Conservation (phyloP, 2,797 vertebrate genomes). For the Leuciscus waleckii region DNA sequence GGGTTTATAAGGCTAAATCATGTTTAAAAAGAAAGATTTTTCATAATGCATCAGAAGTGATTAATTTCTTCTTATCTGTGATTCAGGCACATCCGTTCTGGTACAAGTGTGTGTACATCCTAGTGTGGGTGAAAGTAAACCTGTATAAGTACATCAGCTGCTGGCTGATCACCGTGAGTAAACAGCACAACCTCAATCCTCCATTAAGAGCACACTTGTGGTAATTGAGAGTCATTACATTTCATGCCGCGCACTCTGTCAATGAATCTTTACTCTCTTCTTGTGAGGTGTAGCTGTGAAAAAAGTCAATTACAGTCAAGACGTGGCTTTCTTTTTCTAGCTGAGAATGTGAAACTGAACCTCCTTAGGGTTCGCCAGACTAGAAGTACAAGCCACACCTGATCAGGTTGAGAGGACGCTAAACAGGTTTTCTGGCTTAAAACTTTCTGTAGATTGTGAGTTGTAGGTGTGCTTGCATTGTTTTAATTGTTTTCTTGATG, state of each 20-base stretch:
- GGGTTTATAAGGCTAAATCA: neutral
- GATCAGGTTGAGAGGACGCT: neutral
- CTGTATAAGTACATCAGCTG: slow-evolving; percentile 98
- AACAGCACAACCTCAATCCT: slow-evolving; percentile 10
- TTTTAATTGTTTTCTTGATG: neutral
- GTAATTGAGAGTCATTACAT: slow-evolving; percentile 18
- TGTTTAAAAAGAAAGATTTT: neutral
- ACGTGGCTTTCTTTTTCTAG: slow-evolving; percentile 12
- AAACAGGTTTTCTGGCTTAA: slow-evolving; percentile 14
- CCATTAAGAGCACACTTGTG: neutral
- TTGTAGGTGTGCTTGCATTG: neutral
- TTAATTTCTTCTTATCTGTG: neutral
- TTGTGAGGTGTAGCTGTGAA: slow-evolving; percentile 20
- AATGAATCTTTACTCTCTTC: neutral
- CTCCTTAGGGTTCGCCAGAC: neutral
- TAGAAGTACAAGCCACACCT: slow-evolving; percentile 5
- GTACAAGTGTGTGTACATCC: slow-evolving; percentile 93
- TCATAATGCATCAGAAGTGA: neutral
- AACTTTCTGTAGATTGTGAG: neutral
- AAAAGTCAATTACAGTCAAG: slow-evolving; percentile 5
- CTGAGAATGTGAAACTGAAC: neutral
- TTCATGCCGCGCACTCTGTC: slow-evolving; percentile 15
- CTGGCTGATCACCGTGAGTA: slow-evolving; percentile 96
- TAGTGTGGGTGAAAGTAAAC: slow-evolving; percentile 92
- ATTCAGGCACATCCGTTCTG: slow-evolving; percentile 88